These are phyloP conservation scores for Sitta carolinensis DNA, from an alignment of 2,797 vertebrate species.

Conservation along the genomic window DNA sequence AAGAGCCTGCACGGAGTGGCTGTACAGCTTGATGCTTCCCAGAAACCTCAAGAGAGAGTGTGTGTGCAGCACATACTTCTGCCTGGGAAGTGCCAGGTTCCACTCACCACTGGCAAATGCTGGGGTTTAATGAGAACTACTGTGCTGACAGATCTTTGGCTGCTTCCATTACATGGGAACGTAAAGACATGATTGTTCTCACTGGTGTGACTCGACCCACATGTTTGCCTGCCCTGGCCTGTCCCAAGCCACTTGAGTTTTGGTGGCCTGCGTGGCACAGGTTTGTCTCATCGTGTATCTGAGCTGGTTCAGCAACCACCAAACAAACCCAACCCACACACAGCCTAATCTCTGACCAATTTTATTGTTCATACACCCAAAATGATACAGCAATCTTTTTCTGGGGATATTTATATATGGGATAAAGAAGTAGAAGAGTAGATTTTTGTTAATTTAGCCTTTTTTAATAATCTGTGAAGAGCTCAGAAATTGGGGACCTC, in stretches of 20 bases:
- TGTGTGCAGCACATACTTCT: conserved; percentile 14
- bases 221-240: background rate
- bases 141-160: conserved; percentile 60
- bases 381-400: background rate
- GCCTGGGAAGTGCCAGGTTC: conserved; percentile 54
- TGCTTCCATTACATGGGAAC: background rate
- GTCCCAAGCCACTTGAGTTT: background rate
- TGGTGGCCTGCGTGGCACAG: background rate
- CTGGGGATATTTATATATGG: background rate
- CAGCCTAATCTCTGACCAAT: background rate
- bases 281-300: background rate
- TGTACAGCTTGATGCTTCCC: conserved; percentile 23
- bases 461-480: background rate
- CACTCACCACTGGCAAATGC: conserved; percentile 47
- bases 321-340: background rate
- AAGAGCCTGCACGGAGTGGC: background rate
- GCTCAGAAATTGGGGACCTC: background rate
- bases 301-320: background rate
- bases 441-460: background rate
- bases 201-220: background rate
- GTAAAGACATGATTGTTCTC: conserved; percentile 49
- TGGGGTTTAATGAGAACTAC: conserved; percentile 32
- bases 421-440: background rate
- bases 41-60: conserved; percentile 27
- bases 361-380: background rate